Evolutionary conservation across 2,113 vertebrate genomes (phyloP).

Genomic region (Clarias batrachus): DNA sequence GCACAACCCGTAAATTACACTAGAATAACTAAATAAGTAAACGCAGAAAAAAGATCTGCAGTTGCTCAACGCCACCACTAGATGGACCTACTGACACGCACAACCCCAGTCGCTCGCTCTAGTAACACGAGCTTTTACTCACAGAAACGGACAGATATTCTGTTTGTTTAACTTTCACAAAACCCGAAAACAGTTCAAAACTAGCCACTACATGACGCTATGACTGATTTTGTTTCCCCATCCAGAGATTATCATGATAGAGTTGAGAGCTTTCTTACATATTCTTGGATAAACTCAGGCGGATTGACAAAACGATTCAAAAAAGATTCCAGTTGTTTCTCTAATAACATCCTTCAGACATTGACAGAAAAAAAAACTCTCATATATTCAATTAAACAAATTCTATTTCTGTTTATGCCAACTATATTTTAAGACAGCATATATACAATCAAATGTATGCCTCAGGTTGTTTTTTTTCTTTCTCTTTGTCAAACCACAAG

Average conservation of each 20-base stretch:
- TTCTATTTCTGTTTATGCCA: background rate
- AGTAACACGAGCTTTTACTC: background rate
- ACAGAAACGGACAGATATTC: background rate
- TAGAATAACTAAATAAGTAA: background rate
- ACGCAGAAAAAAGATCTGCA: background rate
- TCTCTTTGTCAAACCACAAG: background rate
- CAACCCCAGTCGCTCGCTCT: background rate
- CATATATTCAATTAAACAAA: conserved; percentile 5
- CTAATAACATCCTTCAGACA: background rate
- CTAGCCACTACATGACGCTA: background rate
- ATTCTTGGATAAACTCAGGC: background rate
- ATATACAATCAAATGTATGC: background rate
- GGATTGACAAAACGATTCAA: background rate
- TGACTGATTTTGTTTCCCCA: background rate
- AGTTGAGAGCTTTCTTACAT: background rate
- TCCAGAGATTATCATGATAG: background rate
- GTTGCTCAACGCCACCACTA: conserved; percentile 37
- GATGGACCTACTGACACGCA: conserved; percentile 48
- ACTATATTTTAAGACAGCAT: background rate
- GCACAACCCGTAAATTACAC: background rate
- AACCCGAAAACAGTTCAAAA: background rate
- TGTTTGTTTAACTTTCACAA: background rate
- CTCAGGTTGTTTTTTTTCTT: background rate
- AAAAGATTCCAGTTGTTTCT: background rate
- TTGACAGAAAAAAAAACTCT: background rate